Evolutionary conservation across 2,888 invertebrate species (phyloP), one percentile per base, ranked within the genome.

Genomic region (Pseudeuparius sepicola): DNA sequence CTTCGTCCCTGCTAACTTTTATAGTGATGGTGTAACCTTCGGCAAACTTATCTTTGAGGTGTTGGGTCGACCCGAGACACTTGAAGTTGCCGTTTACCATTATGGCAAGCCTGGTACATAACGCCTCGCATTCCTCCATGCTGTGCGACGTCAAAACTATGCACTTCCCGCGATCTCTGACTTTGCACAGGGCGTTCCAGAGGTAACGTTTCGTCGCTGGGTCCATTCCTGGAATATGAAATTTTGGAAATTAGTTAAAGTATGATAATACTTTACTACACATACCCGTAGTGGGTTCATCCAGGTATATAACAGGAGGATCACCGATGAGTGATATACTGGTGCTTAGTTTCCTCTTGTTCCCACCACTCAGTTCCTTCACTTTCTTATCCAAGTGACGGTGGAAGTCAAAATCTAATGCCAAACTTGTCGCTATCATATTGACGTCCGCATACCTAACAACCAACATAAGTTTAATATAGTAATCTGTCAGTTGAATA

Each of bases 101-200:
- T 42, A 87, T 79, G 24, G 84, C 84, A 46, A 87, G 60, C 4
- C 85, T 67, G 2, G 82, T 79, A 58, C 87, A 87, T 13, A 87
- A 65, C 11, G 84, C 84, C 63, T 87, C 86, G 60, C 85, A 85
- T 61, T 87, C 86, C 62, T 85, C 85, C 83, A 87, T 85, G 56
- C 81, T 83, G 65, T 85, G 84, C 26, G 87, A 86, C 11, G 89
- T 89, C 38, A 89, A 67, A 39, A 89, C 70, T 34, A 89, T 73
- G 37, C 83, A 78, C 54, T 73, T 73, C 0, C 87, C 86, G 3
- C 72, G 65, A 37, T 77, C 75, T 28, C 82, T 67, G 24, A 80
- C 71, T 37, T 72, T 69, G 42, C 72, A 68, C 16, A 87, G 68
- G 9, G 78, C 77, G 48, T 80, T 69, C 89, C 89, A 89, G 7